Conservation (phyloP, 2,888 invertebrate species). For the Drosophila limbata region DNA sequence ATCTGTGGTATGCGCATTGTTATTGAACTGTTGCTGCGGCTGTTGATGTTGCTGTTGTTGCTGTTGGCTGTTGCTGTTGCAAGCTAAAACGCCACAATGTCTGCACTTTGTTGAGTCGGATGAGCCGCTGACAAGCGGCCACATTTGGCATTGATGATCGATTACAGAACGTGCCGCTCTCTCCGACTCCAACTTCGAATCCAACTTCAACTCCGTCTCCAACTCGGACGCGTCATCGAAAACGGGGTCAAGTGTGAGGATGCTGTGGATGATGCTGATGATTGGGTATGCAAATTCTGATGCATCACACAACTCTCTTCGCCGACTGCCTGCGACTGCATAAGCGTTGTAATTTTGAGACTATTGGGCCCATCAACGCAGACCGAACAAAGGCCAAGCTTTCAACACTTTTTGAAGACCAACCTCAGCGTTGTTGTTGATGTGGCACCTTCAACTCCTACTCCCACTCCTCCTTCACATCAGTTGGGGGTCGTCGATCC, state of each 20-base stretch:
- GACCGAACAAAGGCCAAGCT: constrained; percentile 59
- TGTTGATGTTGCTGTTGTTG: constrained; percentile 4
- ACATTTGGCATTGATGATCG: constrained; percentile 73
- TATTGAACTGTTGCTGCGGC: constrained; percentile 37
- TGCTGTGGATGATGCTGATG: constrained; percentile 46
- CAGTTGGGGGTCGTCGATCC: constrained; percentile 24
- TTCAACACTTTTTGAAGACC: constrained; percentile 75
- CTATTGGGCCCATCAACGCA: constrained; percentile 67
- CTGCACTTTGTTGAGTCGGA: constrained; percentile 60
- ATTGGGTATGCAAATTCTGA: constrained; percentile 74
- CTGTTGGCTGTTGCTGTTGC: constrained; percentile 30
- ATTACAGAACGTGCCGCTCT: constrained; percentile 71
- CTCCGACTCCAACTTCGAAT: neutral
- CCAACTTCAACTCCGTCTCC: neutral
- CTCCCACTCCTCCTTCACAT: constrained; percentile 5
- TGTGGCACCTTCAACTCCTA: constrained; percentile 17
- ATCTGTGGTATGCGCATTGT: constrained; percentile 79
- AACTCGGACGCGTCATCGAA: constrained; percentile 23
- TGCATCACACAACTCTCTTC: constrained; percentile 12
- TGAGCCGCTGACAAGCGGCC: constrained; percentile 64
- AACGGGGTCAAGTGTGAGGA: constrained; percentile 77
- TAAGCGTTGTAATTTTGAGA: constrained; percentile 70
- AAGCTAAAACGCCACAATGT: constrained; percentile 53
- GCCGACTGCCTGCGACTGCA: constrained; percentile 14
- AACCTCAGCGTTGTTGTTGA: constrained; percentile 69